Base-by-base conservation (phyloP, 1,140 invertebrate genomes). In the Drosophila rhopaloa region DNA sequence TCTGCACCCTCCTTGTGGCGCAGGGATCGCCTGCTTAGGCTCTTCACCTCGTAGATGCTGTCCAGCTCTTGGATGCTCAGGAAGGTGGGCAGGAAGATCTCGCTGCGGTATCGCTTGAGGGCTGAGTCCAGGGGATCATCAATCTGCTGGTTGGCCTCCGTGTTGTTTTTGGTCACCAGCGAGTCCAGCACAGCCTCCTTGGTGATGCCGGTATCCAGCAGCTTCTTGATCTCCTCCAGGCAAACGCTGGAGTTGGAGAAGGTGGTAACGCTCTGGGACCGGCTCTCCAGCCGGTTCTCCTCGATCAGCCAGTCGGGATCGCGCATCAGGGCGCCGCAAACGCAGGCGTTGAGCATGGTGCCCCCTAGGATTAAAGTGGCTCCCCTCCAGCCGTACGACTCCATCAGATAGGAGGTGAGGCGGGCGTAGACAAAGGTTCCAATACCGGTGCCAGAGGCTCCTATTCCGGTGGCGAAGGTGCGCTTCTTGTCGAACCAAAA, bases 401-500 rank as follows among this genome's bases (percentile, higher is more conserved):
- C 93, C 19, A 98, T 95, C 62, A 95, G 95, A 96, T 61, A 97
- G 94, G 51, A 97, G 95, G 51, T 98, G 96, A 92, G 96, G 95
- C 14, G 98, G 96, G 16, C 97, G 96, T 92, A 92, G 10, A 92
- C 54, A 38, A 92, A 92, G 37, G 99, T 94, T 5, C 98, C 96
- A 24, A 97, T 95, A 2, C 97, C 96, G 7, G 97, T 97, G 16
- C 97, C 97, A 77, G 97, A 97, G 3, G 98, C 97, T 0, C 97
- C 96, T 11, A 91, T 94, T 0, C 98, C 97, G 11, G 97, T 98
- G 4, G 98, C 98, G 46, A 99, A 93, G 10, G 97, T 97, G 27
- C 98, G 94, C 84, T 96, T 97, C 84, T 97, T 97, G 76, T 99
- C 98, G 92, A 99, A 99, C 95, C 98, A 99, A 90, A 97, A 98